Evolutionary conservation across 1,140 invertebrate species (phyloP).

Genomic region (Hylyphantes graminicola): DNA sequence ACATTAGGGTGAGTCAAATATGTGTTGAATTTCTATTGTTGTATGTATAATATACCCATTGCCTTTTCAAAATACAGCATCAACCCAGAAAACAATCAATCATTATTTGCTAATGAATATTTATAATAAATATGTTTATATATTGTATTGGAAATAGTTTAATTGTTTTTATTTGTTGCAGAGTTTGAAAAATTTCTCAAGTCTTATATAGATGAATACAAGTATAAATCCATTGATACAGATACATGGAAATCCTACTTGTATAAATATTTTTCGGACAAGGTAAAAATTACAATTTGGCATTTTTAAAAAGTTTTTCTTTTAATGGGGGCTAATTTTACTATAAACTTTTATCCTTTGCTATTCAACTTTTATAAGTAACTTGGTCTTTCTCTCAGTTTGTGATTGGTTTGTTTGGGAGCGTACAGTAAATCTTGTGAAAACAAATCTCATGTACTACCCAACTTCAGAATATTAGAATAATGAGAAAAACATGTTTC

Average conservation of each 20-base stretch:
- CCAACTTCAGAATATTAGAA: no score
- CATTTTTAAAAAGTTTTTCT: not conserved
- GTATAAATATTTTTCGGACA: conserved; percentile 79
- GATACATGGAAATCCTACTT: conserved; percentile 83
- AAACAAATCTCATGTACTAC: no score
- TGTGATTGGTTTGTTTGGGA: no score
- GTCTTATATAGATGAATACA: conserved; percentile 84
- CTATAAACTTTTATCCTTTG: not conserved
- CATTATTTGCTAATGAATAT: not conserved
- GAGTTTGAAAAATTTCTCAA: conserved; percentile 87
- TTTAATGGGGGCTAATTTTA: not conserved
- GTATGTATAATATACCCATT: no score
- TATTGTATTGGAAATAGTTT: not conserved
- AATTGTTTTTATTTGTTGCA: conserved; percentile 65
- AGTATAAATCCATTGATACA: conserved; percentile 85
- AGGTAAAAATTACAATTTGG: conserved; percentile 64
- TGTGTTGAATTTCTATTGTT: no score
- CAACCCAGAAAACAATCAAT: not conserved
- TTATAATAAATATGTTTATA: not conserved
- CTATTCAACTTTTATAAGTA: no score
- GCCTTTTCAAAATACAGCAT: no score
- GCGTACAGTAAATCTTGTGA: no score
- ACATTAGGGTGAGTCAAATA: no score
- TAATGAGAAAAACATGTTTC: no score
- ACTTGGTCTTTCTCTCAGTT: no score